A percentile compares a stretch with the other conserved stretches of the same genome.
phyloP scores from a whole-genome alignment of 2,888 invertebrate species.

The Troides helena region DNA sequence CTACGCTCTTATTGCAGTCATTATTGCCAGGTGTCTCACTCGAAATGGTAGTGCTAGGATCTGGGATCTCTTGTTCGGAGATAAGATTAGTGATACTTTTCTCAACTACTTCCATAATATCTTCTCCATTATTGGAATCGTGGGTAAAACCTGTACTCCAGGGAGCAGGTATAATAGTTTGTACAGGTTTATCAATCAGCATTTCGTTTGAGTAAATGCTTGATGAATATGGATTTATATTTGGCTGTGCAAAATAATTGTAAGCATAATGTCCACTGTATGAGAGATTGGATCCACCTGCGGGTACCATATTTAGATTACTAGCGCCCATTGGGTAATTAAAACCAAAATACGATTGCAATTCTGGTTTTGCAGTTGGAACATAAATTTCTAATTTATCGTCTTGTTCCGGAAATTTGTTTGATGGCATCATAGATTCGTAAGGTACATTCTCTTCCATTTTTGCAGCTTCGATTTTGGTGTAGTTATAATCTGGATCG shows the following conservation, averaged over 20 bases:
- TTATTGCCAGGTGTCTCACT: not conserved
- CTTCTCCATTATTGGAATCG: conserved; percentile 1
- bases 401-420: conserved; percentile 29
- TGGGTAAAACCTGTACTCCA: conserved; percentile 2
- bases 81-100: not conserved
- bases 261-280: not conserved
- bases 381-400: conserved; percentile 56
- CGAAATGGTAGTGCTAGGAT: not conserved
- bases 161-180: not conserved
- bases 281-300: not conserved
- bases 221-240: not conserved
- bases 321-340: conserved; percentile 23
- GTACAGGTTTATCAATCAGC: not conserved
- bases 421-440: conserved; percentile 35
- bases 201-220: conserved; percentile 2
- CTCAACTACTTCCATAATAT: not conserved
- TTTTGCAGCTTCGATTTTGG: conserved; percentile 43
- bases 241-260: conserved; percentile 14
- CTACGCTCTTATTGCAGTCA: not conserved
- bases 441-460: conserved; percentile 31
- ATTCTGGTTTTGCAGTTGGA: conserved; percentile 40
- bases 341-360: conserved; percentile 32
- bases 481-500: conserved; percentile 66
- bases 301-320: not conserved
- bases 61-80: not conserved